A percentile compares a stretch with the other conserved stretches of the same genome.
These are phyloP conservation scores for Hydractinia echinata DNA, from an alignment of 30 jellyfish, hydroid and myxozoan species.

Conservation along the genomic window DNA sequence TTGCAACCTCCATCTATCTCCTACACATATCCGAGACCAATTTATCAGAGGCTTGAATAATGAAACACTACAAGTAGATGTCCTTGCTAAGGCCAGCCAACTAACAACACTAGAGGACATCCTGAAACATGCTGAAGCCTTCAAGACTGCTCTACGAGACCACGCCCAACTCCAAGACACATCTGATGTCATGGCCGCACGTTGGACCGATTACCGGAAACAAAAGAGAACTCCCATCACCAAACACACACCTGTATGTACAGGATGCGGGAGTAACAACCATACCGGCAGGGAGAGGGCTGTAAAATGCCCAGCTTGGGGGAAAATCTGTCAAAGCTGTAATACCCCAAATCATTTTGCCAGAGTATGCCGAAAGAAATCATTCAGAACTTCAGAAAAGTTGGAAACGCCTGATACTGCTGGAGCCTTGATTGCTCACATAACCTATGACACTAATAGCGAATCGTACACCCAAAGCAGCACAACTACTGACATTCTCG, in stretches of 20 bases:
- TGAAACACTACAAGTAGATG: neutral
- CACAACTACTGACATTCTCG: too few species aligned
- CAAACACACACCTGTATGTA: constrained; percentile 9
- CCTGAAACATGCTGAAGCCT: constrained; percentile 21
- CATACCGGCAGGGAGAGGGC: neutral
- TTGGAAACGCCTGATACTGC: too few species aligned
- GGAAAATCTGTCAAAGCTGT: neutral
- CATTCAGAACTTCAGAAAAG: too few species aligned
- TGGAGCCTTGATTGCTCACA: too few species aligned
- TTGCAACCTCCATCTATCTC: neutral
- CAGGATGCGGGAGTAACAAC: constrained; percentile 21
- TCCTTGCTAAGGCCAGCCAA: constrained; percentile 28
- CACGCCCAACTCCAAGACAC: neutral
- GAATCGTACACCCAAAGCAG: too few species aligned
- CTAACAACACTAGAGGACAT: constrained; percentile 11
- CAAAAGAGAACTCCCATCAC: neutral
- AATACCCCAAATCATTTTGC: too few species aligned
- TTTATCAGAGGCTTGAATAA: neutral
- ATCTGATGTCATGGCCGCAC: constrained; percentile 19
- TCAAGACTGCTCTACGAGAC: neutral
- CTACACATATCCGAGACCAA: neutral
- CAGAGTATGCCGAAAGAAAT: too few species aligned
- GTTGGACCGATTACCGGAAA: neutral
- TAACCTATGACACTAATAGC: too few species aligned
- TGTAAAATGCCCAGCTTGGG: neutral